Percentiles rank a stretch among this genome's conserved stretches.
Conservation (phyloP, 2,888 invertebrate species). For the Patella pellucida region DNA sequence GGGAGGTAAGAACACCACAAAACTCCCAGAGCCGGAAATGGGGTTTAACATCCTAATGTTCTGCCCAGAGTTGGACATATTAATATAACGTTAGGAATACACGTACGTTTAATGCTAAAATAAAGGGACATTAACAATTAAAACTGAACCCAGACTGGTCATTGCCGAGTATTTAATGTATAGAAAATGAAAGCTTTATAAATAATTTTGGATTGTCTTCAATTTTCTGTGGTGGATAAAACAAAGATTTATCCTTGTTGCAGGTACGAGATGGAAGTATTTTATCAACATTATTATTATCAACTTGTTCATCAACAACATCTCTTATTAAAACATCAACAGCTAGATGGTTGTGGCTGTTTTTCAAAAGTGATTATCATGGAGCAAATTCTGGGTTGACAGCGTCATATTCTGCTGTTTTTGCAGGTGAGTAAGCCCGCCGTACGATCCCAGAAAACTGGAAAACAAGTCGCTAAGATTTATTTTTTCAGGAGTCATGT, state of each 20-base stretch:
- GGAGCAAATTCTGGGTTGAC: conserved; percentile 39
- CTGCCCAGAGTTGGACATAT: no score
- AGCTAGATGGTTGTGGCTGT: conserved; percentile 51
- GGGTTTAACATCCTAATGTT: no score
- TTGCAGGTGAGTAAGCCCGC: conserved; percentile 29
- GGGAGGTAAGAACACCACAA: no score
- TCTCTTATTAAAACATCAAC: conserved; percentile 40
- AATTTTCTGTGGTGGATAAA: no score
- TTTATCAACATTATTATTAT: neutral
- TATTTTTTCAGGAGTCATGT: neutral
- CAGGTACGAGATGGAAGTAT: conserved; percentile 1
- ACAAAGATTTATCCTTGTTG: neutral
- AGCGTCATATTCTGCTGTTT: conserved; percentile 27
- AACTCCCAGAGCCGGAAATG: no score
- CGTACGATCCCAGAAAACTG: neutral
- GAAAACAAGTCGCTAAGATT: neutral
- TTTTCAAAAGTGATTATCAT: conserved; percentile 49
- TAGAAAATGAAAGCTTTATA: no score
- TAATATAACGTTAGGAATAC: no score
- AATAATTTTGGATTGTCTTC: no score
- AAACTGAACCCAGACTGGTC: no score
- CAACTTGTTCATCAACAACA: conserved; percentile 26
- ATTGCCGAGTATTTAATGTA: no score
- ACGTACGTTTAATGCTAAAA: no score
- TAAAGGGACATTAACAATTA: no score